Conservation (phyloP, 2,113 vertebrate species). For the Nestor notabilis region DNA sequence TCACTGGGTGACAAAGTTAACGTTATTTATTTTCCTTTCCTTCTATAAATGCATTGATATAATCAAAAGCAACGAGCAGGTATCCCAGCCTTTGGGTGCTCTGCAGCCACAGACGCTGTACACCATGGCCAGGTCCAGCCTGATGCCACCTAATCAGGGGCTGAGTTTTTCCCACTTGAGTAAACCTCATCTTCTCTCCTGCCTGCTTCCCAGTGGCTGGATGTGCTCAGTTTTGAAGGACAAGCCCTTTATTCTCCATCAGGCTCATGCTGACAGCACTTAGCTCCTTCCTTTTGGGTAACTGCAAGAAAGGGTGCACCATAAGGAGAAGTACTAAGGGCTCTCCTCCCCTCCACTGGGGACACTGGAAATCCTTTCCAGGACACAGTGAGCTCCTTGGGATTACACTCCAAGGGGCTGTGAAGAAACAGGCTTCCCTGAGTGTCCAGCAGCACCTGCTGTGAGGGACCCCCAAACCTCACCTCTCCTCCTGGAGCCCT, state of each 20-base stretch:
- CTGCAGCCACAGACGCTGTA: background rate
- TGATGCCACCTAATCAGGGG: no score
- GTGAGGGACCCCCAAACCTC: background rate
- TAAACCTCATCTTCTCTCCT: background rate
- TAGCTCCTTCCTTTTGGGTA: background rate
- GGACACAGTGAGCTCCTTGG: background rate
- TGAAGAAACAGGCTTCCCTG: background rate
- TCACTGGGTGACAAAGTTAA: background rate
- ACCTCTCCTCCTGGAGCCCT: background rate
- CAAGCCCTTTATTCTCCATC: background rate
- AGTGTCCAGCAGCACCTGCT: background rate
- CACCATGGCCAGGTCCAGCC: background rate
- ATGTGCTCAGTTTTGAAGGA: background rate
- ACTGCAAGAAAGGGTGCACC: background rate
- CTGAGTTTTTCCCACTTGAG: background rate
- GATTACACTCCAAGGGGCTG: background rate
- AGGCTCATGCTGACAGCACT: rapidly evolving
- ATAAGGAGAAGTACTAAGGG: background rate
- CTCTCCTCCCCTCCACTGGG: background rate
- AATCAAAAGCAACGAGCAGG: background rate
- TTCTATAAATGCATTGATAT: background rate
- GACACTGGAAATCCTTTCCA: background rate
- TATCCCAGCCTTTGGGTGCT: background rate
- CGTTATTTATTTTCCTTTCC: background rate
- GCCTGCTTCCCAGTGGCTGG: background rate